phyloP scores from a whole-genome alignment of 2,797 vertebrate species.

The Chaunax sp. region DNA sequence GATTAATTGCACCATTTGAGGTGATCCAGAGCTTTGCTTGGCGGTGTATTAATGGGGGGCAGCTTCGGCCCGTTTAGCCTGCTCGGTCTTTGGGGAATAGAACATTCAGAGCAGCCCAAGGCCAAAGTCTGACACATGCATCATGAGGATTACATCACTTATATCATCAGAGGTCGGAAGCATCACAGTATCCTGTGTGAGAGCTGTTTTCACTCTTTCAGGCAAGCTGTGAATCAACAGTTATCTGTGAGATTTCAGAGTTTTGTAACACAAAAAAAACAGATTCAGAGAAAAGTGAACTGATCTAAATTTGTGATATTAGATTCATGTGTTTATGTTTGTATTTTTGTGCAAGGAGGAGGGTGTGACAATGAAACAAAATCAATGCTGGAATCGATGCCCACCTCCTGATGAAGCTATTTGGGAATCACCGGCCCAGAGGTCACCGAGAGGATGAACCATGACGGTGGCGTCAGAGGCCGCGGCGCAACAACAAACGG shows the following conservation, averaged over 20 bases:
- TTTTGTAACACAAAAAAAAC: slow-evolving; percentile 12
- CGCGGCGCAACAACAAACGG: slow-evolving; percentile 66
- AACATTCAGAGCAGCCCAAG: slow-evolving; percentile 63
- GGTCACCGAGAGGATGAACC: slow-evolving; percentile 70
- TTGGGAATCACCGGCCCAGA: slow-evolving; percentile 32
- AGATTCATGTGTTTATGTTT: slow-evolving; percentile 50
- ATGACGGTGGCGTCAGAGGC: slow-evolving; percentile 73
- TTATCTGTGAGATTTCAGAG: slow-evolving; percentile 19
- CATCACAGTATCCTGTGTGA: slow-evolving; percentile 42
- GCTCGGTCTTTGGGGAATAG: slow-evolving; percentile 58
- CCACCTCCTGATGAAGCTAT: slow-evolving; percentile 51
- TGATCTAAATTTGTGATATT: slow-evolving; percentile 56
- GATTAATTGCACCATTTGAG: slow-evolving; percentile 61
- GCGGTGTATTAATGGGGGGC: slow-evolving; percentile 65
- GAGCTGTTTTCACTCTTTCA: slow-evolving; percentile 17
- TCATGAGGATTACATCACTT: slow-evolving; percentile 69
- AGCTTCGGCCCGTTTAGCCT: slow-evolving; percentile 66
- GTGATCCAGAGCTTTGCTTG: slow-evolving; percentile 46
- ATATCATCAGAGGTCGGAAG: slow-evolving; percentile 57
- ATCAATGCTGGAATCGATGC: slow-evolving; percentile 28
- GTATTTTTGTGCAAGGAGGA: slow-evolving; percentile 17
- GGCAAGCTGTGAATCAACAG: slow-evolving; percentile 8
- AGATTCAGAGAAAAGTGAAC: slow-evolving; percentile 40
- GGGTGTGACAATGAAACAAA: slow-evolving; percentile 25
- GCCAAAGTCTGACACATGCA: slow-evolving; percentile 66